A percentile compares a stretch with the other conserved stretches of the same genome.
Conservation (phyloP, 1,140 invertebrate species). For the Tribolium madens region DNA sequence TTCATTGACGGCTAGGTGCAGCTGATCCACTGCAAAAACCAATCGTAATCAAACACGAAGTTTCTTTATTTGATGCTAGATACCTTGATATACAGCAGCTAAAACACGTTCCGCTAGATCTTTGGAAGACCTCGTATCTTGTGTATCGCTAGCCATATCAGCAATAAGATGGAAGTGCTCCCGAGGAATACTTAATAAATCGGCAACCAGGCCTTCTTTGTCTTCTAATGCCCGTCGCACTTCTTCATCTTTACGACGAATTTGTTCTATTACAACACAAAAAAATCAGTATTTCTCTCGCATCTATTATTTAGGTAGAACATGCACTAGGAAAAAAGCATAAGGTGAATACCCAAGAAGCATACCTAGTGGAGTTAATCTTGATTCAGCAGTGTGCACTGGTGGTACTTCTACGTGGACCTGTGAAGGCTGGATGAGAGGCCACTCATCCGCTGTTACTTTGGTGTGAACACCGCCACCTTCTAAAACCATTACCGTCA, state of each 20-base stretch:
- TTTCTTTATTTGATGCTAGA: not conserved
- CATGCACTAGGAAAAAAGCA: not conserved
- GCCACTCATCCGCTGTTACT: slow-evolving; percentile 70
- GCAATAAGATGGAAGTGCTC: slow-evolving; percentile 77
- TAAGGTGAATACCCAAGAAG: slow-evolving; percentile 33
- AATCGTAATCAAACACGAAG: slow-evolving; percentile 8
- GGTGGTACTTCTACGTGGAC: slow-evolving; percentile 80
- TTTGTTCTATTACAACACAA: slow-evolving; percentile 70
- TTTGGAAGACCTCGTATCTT: slow-evolving; percentile 66
- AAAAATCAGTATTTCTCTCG: slow-evolving; percentile 22
- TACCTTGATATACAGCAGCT: slow-evolving; percentile 80
- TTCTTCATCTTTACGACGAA: slow-evolving; percentile 78
- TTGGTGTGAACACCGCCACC: slow-evolving; percentile 65
- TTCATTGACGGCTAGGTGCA: slow-evolving; percentile 68
- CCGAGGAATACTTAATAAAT: slow-evolving; percentile 80
- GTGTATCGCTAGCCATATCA: slow-evolving; percentile 72
- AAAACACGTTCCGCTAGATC: slow-evolving; percentile 79
- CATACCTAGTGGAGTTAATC: slow-evolving; percentile 83
- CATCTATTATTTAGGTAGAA: not conserved
- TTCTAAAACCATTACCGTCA: slow-evolving; percentile 59
- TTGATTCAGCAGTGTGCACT: slow-evolving; percentile 81
- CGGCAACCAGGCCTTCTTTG: slow-evolving; percentile 80
- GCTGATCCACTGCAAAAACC: slow-evolving; percentile 65
- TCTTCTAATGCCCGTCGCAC: slow-evolving; percentile 79
- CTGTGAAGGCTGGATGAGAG: slow-evolving; percentile 83